These are phyloP conservation scores for Sebastes trivittatus DNA, from an alignment of 2,797 vertebrate genomes.

Conservation along the genomic window DNA sequence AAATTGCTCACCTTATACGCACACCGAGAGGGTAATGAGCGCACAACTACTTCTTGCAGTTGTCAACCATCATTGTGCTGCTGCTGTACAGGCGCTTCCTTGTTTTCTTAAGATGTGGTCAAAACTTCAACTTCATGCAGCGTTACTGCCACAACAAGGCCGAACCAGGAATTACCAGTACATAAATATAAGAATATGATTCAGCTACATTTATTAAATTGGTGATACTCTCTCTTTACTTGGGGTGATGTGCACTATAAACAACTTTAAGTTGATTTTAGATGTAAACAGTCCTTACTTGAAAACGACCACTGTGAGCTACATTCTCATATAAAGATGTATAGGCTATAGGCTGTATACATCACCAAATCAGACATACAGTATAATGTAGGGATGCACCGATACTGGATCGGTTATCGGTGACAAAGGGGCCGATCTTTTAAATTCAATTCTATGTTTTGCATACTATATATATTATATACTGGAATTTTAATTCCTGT, in stretches of 20 bases:
- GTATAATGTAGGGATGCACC: too few species aligned
- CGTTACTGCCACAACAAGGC: constrained; percentile 35
- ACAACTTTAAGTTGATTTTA: neutral
- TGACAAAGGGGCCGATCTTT: too few species aligned
- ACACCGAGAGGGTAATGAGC: neutral
- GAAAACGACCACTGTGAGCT: neutral
- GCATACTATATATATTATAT: too few species aligned
- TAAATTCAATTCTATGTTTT: too few species aligned
- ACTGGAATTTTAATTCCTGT: too few species aligned
- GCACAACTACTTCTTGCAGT: neutral
- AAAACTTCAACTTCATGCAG: neutral
- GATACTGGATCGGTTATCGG: too few species aligned
- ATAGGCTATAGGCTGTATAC: too few species aligned
- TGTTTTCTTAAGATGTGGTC: neutral
- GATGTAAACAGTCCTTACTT: neutral
- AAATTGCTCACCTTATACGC: constrained; percentile 25
- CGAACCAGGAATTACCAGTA: neutral
- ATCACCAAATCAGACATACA: too few species aligned
- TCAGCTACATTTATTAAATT: neutral
- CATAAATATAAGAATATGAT: neutral
- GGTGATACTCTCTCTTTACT: neutral
- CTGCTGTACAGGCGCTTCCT: neutral
- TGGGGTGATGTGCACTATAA: neutral
- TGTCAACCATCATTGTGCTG: constrained; percentile 3
- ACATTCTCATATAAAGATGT: neutral